Evolutionary conservation across 1,140 invertebrate species (phyloP).

Genomic region (Nephila pilipes): DNA sequence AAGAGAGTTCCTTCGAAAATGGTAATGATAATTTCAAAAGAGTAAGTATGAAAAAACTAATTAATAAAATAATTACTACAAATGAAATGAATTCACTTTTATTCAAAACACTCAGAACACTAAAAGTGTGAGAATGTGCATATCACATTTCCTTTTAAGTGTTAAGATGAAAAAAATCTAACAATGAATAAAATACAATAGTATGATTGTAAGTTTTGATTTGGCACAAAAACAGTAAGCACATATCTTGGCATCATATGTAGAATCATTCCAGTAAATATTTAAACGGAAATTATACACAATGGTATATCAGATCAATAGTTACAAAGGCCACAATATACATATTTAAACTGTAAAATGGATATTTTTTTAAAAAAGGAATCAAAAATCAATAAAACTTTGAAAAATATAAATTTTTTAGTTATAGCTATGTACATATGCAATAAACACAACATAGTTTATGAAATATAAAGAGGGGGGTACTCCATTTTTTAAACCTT

Average conservation of each 20-base stretch:
- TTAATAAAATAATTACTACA: background rate
- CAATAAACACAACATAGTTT: no score
- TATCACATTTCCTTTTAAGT: slow-evolving; percentile 47
- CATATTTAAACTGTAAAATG: no score
- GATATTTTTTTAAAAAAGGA: no score
- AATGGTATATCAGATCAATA: slow-evolving; percentile 9
- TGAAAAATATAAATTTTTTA: no score
- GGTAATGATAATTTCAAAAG: no score
- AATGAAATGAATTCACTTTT: slow-evolving; percentile 3
- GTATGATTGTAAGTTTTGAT: slow-evolving; percentile 41
- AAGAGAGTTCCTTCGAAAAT: no score
- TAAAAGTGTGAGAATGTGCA: slow-evolving; percentile 48
- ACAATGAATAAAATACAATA: slow-evolving; percentile 50
- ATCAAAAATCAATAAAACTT: no score
- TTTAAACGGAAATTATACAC: background rate
- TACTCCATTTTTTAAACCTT: no score
- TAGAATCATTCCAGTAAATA: background rate
- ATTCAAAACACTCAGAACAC: slow-evolving; percentile 43
- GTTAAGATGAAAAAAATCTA: slow-evolving; percentile 9
- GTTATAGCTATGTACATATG: no score
- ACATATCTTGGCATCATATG: slow-evolving; percentile 13
- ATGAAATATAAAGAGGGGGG: no score
- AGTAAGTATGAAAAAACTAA: background rate
- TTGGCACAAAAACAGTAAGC: slow-evolving; percentile 37
- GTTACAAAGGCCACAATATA: background rate